Evolutionary conservation across 2,797 vertebrate genomes (phyloP).

Genomic region (Dallia pectoralis): DNA sequence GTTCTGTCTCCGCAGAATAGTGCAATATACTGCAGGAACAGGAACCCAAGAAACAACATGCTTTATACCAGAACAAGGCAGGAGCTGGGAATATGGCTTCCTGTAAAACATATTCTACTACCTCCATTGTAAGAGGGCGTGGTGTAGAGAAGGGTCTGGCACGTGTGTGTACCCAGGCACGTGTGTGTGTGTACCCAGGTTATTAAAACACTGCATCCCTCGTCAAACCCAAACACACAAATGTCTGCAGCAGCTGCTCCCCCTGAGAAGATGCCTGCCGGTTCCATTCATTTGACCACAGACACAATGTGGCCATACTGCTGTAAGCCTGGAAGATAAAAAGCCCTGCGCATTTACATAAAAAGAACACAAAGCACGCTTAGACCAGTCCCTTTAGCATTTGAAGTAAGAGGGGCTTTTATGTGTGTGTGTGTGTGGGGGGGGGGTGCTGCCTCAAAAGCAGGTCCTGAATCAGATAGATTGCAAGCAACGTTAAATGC

Average conservation of each 20-base stretch:
- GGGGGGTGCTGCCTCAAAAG: slow-evolving; percentile 41
- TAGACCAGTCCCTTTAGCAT: slow-evolving; percentile 47
- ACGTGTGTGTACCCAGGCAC: neutral
- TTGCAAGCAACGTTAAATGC: slow-evolving; percentile 65
- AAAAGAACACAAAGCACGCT: slow-evolving; percentile 55
- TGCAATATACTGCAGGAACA: slow-evolving; percentile 11
- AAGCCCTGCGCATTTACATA: slow-evolving; percentile 50
- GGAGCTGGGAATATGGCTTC: slow-evolving; percentile 2
- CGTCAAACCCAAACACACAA: slow-evolving; percentile 9
- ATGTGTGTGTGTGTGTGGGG: slow-evolving; percentile 37
- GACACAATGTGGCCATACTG: slow-evolving; percentile 34
- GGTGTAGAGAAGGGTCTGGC: neutral
- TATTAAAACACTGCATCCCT: neutral
- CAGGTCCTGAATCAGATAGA: slow-evolving; percentile 61
- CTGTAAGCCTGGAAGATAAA: slow-evolving; percentile 34
- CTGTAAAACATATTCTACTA: slow-evolving; percentile 3
- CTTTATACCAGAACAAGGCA: neutral
- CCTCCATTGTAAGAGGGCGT: slow-evolving; percentile 4
- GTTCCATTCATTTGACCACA: slow-evolving; percentile 35
- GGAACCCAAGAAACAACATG: slow-evolving; percentile 13
- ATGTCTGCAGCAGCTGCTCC: slow-evolving; percentile 31
- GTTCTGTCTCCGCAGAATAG: slow-evolving; percentile 8
- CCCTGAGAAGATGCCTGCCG: slow-evolving; percentile 27
- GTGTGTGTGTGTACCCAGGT: neutral
- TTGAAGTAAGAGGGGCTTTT: slow-evolving; percentile 59